These are phyloP conservation scores for Tangachromis dhanisi DNA, from an alignment of 2,113 vertebrate genomes.

Conservation along the genomic window DNA sequence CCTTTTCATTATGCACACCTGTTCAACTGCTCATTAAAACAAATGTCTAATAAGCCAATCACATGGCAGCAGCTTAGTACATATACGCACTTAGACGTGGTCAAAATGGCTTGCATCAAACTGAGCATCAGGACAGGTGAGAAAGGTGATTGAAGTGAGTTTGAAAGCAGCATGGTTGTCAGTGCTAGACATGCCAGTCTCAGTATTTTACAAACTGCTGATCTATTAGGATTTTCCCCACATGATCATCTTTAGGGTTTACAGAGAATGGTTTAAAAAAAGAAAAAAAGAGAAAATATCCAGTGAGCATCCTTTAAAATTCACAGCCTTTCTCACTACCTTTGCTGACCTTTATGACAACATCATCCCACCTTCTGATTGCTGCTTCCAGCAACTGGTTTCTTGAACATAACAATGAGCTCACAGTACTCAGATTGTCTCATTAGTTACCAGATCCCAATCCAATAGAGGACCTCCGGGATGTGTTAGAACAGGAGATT, in stretches of 20 bases:
- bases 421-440: neutral
- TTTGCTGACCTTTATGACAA: neutral
- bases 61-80: neutral
- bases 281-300: too few species aligned
- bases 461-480: neutral
- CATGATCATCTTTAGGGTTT: rapidly evolving
- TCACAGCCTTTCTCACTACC: neutral
- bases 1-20: neutral
- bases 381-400: neutral
- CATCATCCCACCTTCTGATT: neutral
- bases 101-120: neutral
- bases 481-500: neutral
- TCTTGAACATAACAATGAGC: neutral
- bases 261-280: too few species aligned
- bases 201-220: neutral
- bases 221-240: neutral
- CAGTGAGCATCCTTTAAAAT: neutral
- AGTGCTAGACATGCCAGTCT: neutral
- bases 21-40: neutral
- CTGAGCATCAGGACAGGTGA: neutral
- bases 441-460: neutral
- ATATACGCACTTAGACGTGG: rapidly evolving
- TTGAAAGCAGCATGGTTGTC: neutral
- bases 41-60: neutral
- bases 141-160: neutral